These are phyloP conservation scores for Metopolophium dirhodum DNA, from an alignment of 1,140 invertebrate genomes.

Conservation along the genomic window DNA sequence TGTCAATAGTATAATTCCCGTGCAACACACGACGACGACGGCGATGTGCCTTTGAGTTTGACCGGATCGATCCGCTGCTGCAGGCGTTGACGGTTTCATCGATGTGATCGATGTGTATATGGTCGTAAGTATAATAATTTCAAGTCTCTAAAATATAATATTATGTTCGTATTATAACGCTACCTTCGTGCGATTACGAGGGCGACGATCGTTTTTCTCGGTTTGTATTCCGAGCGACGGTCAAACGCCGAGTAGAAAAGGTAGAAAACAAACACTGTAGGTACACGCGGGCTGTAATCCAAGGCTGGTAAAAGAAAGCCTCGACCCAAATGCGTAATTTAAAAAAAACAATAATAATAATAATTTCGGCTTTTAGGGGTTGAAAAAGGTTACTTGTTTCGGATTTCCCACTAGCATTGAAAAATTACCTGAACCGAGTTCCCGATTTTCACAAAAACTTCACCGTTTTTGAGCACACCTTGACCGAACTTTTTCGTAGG, in stretches of 20 bases:
- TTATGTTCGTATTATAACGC: not conserved
- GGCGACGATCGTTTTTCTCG: not conserved
- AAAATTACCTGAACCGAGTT: not conserved
- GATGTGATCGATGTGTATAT: not conserved
- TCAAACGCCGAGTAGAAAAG: not conserved
- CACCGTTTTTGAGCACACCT: not conserved
- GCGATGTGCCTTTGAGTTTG: not conserved
- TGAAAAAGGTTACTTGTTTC: not conserved
- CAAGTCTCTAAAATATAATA: not conserved
- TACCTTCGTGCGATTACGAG: not conserved
- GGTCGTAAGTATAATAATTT: not conserved
- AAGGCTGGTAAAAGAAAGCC: not conserved
- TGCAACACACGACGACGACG: not conserved
- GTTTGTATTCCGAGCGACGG: too few relatives aligned
- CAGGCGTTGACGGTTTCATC: too few relatives aligned
- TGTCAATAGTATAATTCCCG: not conserved
- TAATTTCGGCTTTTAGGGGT: not conserved
- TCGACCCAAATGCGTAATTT: not conserved
- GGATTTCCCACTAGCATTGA: constrained; percentile 7
- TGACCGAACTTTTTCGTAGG: not conserved
- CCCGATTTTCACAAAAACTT: not conserved
- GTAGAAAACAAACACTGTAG: not conserved
- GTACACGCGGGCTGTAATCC: not conserved
- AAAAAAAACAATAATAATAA: not conserved
- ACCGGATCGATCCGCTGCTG: not conserved